Evolutionary conservation across 2,888 invertebrate genomes (phyloP), one percentile per base, ranked within the genome.

Genomic region (Clitarchus hookeri): DNA sequence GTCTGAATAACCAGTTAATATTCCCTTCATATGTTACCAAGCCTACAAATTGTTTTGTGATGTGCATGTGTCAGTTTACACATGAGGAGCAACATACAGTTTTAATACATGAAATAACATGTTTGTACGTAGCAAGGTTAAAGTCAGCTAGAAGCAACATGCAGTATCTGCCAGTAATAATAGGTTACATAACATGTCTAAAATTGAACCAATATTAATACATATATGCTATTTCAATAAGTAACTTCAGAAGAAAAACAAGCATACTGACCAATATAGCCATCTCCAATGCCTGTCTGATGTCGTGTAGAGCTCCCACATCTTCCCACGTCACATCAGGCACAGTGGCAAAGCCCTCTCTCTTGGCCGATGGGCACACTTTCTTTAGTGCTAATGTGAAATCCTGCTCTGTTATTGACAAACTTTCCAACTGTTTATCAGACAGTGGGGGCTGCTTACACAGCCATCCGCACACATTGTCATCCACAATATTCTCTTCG

Each of bases 271-370:
- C 95, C 91, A 98, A 92, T 88, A 99, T 98, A 83, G 98, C 96
- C 91, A 98, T 93, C 91, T 98, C 96, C 65, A 99, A 92, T 90
- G 98, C 98, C 90, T 97, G 96, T 85, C 98, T 93, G 83, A 99
- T 96, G 90, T 96, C 95, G 85, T 94, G 94, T 85, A 99, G 91
- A 0, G 99, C 98, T 0, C 99, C 99, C 88, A 99, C 95, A 92
- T 99, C 98, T 78, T 97, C 95, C 99, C 99, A 99, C 0, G 97
- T 97, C 0, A 98, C 97, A 92, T 98, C 98, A 3, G 99, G 99
- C 23, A 99, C 98, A 0, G 98, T 98, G 2, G 97, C 97, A 92
- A 99, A 99, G 84, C 99, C 99, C 93, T 99, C 99, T 89, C 99
- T 93, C 90, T 98, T 98, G 0, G 98, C 96, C 85, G 98, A 97